Percentiles rank a stretch among this genome's conserved stretches.
Conservation (phyloP, 2,113 vertebrate genomes). For the Marmota flaviventris region DNA sequence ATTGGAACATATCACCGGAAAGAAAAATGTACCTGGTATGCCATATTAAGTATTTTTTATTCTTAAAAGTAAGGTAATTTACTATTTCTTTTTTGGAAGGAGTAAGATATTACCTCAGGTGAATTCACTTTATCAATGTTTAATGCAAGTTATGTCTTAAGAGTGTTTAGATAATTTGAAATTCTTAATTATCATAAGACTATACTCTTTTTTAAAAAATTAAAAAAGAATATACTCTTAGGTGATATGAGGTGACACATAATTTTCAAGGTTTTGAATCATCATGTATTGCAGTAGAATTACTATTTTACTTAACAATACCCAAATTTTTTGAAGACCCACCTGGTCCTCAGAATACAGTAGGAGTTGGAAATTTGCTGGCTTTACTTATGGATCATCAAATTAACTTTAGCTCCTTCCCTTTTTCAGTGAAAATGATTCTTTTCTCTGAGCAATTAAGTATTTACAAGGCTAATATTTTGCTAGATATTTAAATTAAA, state of each 20-base stretch:
- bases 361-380: constrained; percentile 33
- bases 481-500: constrained; percentile 57
- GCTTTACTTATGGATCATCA: background rate
- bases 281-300: background rate
- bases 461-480: constrained; percentile 44
- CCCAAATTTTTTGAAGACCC: constrained; percentile 8
- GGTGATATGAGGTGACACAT: background rate
- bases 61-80: constrained; percentile 43
- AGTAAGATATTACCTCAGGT: constrained; percentile 45
- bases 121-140: constrained; percentile 37
- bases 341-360: background rate
- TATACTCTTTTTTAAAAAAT: background rate
- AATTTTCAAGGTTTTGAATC: constrained; percentile 14
- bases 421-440: background rate
- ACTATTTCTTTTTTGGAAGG: constrained; percentile 52
- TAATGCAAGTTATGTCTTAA: constrained; percentile 41
- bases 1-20: constrained; percentile 87
- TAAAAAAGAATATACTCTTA: background rate
- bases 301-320: constrained; percentile 13
- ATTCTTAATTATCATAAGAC: constrained; percentile 25
- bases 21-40: constrained; percentile 92
- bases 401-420: background rate
- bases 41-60: constrained; percentile 53
- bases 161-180: background rate
- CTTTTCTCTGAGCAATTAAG: constrained; percentile 47